phyloP scores from a whole-genome alignment of 2,888 invertebrate genomes.

The Pyrochroa serraticornis region DNA sequence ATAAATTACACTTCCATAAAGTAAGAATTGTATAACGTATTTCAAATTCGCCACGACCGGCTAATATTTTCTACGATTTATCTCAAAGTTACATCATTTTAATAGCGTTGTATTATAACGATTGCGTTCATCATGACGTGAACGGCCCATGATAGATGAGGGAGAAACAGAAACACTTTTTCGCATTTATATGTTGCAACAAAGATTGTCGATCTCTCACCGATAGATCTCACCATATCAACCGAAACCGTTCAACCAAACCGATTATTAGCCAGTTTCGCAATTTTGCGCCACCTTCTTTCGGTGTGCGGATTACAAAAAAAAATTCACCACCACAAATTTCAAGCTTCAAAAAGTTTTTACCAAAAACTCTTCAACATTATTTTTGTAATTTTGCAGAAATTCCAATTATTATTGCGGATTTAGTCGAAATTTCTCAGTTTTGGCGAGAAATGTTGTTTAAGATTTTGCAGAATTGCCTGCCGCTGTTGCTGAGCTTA shows the following conservation, averaged over 20 bases:
- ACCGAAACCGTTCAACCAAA: not conserved
- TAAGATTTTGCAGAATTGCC: not conserved
- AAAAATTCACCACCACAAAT: no score
- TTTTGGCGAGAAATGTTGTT: no score
- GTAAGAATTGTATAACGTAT: constrained; percentile 36
- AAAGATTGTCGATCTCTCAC: constrained; percentile 34
- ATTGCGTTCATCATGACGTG: constrained; percentile 38
- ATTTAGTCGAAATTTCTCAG: no score
- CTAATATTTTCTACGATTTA: constrained; percentile 42
- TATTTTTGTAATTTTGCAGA: no score
- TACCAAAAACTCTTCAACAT: no score
- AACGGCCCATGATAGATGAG: constrained; percentile 34
- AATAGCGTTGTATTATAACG: constrained; percentile 40
- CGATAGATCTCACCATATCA: constrained; percentile 37
- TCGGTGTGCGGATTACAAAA: no score
- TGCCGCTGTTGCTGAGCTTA: not conserved
- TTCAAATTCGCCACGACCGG: constrained; percentile 38
- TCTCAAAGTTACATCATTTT: constrained; percentile 43
- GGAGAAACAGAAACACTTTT: constrained; percentile 36
- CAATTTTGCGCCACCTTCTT: no score
- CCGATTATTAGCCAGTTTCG: no score
- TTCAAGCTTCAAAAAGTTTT: no score
- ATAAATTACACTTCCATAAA: constrained; percentile 38
- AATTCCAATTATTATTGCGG: no score
- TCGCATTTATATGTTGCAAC: constrained; percentile 25